Percentiles rank a stretch among this genome's conserved stretches.
Evolutionary conservation across 1,140 invertebrate genomes (phyloP).

Genomic region (Drosophila melanogaster): DNA sequence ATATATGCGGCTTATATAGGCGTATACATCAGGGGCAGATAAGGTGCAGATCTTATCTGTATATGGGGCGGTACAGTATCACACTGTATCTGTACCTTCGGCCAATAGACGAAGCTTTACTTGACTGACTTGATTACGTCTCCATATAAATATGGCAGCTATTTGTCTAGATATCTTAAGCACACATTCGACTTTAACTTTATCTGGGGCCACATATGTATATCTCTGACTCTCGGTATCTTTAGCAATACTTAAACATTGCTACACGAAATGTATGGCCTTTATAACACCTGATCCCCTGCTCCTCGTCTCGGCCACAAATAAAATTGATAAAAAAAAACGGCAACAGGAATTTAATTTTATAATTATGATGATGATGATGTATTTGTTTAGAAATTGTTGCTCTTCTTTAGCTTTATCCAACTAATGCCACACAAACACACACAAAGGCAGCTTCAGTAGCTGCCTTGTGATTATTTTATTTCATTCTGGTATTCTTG

Average conservation of each 20-base stretch:
- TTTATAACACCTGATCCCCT: conserved; percentile 70
- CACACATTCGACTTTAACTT: conserved; percentile 59
- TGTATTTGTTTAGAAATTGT: conserved; percentile 76
- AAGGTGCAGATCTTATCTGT: conserved; percentile 53
- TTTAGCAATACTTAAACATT: conserved; percentile 66
- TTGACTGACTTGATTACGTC: conserved; percentile 77
- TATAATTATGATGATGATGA: conserved; percentile 79
- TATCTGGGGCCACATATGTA: conserved; percentile 13
- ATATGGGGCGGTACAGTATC: conserved; percentile 22
- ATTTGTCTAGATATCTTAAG: conserved; percentile 68
- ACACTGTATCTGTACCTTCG: conserved; percentile 23
- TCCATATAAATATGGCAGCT: conserved; percentile 81
- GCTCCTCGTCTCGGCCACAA: conserved; percentile 28
- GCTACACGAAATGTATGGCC: conserved; percentile 52
- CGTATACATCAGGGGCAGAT: conserved; percentile 46
- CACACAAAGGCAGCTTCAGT: conserved; percentile 39
- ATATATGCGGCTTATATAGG: conserved; percentile 2
- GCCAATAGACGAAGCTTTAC: conserved; percentile 36
- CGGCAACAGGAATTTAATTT: conserved; percentile 73
- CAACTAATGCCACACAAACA: conserved; percentile 34
- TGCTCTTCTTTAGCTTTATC: conserved; percentile 26
- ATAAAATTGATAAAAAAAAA: conserved; percentile 79
- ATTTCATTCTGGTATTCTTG: conserved; percentile 25
- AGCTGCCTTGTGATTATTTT: conserved; percentile 65
- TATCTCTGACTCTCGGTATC: conserved; percentile 23